Evolutionary conservation across 2,888 invertebrate species (phyloP), one percentile per base, ranked within the genome.

Genomic region (Leptinotarsa peninsularis): DNA sequence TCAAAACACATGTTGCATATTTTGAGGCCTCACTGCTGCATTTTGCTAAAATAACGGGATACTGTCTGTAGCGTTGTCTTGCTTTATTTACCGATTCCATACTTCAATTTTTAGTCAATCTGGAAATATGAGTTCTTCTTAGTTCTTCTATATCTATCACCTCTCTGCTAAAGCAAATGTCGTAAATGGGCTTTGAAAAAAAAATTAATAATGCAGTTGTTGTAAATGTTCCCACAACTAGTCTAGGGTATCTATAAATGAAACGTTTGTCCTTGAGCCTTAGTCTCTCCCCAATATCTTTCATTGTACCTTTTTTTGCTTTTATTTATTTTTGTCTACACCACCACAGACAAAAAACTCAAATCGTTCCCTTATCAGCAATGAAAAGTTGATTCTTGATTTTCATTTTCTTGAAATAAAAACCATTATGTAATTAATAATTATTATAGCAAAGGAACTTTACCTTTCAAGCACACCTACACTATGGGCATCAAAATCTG

Each of bases 51-150:
- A 95, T 84, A 67, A 92, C 81, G 0, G 96, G 96, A 89, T 95
- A 96, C 81, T 93, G 93, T 71, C 91, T 91, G 72, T 96, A 89
- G 81, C 96, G 90, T 74, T 91, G 90, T 84, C 91, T 93, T 1
- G 96, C 95, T 87, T 91, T 94, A 74, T 90, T 90, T n/a, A 96
- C 94, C 33, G 95, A 91, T 88, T 96, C 96, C 96, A 96, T 96
- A 69, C 56, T 73, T 72, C 78, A 77, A 58, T 78, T 78, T 77
- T 79, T 83, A 15, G 71, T 74, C 71, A 82, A 80, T 71, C 74
- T 78, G 3, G 81, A 78, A 54, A 83, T 81, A 71, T 83, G 82
- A 17, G 74, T 79, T 72, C 72, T 76, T 21, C 71, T 79, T 7
- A 85, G 66, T 58, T 86, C 83, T 63, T 82, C 81, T 10, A 84